Conservation (phyloP, 2,797 vertebrate genomes). For the Sciaenops ocellatus region DNA sequence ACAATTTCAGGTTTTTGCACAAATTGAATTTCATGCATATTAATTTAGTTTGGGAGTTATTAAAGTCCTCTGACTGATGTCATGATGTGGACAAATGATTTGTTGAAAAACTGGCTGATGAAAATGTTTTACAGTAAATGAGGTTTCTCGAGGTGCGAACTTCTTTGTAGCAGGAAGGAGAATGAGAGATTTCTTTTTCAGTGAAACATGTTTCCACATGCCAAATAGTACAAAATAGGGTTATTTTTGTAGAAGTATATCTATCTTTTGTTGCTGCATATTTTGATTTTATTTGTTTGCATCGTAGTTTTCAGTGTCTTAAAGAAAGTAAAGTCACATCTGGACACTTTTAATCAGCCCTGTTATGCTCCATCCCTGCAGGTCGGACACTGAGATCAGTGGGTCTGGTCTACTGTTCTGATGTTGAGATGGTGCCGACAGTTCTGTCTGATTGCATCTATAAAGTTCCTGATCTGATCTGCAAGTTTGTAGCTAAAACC, state of each 20-base stretch:
- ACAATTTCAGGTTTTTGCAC: not conserved
- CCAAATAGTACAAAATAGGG: not conserved
- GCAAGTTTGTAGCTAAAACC: not conserved
- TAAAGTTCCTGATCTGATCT: constrained; percentile 33
- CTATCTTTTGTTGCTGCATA: not conserved
- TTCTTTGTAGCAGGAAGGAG: too few species aligned
- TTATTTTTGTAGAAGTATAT: not conserved
- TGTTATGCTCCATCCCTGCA: not conserved
- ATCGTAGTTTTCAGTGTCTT: not conserved
- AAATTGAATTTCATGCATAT: not conserved
- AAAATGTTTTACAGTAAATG: not conserved
- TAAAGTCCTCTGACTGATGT: not conserved
- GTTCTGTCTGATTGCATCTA: constrained; percentile 53
- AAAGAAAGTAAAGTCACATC: not conserved
- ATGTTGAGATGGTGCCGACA: constrained; percentile 12
- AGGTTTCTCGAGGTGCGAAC: too few species aligned
- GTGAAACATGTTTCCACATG: not conserved
- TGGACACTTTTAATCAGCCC: constrained; percentile 39
- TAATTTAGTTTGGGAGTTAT: not conserved
- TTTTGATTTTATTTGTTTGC: not conserved
- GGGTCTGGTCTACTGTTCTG: constrained; percentile 11
- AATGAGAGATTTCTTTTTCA: not conserved
- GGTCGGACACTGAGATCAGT: constrained; percentile 27
- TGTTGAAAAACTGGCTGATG: not conserved
- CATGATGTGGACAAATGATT: not conserved